Evolutionary conservation across 2,797 vertebrate genomes (phyloP).

Genomic region (Labroides dimidiatus): DNA sequence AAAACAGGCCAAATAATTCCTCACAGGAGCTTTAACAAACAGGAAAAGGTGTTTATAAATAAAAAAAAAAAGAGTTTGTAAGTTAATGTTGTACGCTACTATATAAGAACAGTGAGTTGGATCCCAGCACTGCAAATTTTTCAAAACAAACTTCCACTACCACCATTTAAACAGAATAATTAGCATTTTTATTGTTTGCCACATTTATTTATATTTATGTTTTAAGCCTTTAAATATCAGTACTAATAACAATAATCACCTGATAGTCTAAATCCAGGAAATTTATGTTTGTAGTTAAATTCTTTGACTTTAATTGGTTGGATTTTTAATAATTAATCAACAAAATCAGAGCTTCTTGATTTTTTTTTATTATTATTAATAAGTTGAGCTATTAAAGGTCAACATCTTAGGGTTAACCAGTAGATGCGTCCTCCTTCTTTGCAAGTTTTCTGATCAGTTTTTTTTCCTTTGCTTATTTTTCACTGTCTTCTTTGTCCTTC

Average conservation of each 20-base stretch:
- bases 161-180: no score
- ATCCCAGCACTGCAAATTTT: no score
- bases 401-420: neutral
- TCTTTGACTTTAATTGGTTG: neutral
- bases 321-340: neutral
- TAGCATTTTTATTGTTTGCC: no score
- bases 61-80: no score
- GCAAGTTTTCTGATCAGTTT: slow-evolving; percentile 11
- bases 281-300: neutral
- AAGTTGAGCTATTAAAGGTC: neutral
- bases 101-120: no score
- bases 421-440: neutral
- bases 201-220: neutral
- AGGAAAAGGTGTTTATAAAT: no score
- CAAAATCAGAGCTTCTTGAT: neutral
- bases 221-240: no score
- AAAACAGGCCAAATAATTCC: no score
- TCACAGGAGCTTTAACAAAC: no score
- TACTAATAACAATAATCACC: no score
- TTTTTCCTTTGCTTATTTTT: slow-evolving; percentile 36
- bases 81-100: neutral
- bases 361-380: neutral
- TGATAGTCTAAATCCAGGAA: no score
- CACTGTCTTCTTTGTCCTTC: slow-evolving; percentile 42
- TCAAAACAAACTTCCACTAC: no score